These are phyloP conservation scores for Drosophila ananassae DNA, from an alignment of 1,140 invertebrate species.

Conservation along the genomic window DNA sequence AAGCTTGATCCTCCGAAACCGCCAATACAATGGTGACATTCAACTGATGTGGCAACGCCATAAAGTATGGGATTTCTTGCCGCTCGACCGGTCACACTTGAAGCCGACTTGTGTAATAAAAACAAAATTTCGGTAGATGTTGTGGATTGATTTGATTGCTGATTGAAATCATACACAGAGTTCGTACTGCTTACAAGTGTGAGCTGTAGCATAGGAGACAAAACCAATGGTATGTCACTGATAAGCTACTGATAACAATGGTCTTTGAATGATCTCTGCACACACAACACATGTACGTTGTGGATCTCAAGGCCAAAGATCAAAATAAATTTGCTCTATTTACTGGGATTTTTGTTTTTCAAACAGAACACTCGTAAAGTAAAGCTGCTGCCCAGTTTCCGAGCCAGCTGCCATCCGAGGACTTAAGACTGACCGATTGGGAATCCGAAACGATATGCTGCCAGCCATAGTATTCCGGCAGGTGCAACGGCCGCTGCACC, in stretches of 20 bases:
- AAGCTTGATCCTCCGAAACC: neutral
- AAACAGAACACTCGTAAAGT: constrained; percentile 6
- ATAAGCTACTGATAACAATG: constrained; percentile 5
- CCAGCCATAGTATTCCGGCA: constrained; percentile 75
- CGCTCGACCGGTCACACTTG: constrained; percentile 6
- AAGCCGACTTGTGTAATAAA: constrained; percentile 67
- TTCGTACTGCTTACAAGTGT: constrained; percentile 5
- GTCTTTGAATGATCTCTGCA: constrained; percentile 21
- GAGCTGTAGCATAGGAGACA: neutral
- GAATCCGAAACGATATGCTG: constrained; percentile 48
- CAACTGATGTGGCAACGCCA: neutral
- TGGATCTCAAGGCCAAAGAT: constrained; percentile 28
- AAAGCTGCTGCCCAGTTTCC: constrained; percentile 2
- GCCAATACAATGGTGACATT: neutral
- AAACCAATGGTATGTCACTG: constrained; percentile 14
- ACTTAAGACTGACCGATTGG: neutral
- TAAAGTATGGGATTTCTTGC: neutral
- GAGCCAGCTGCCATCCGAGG: constrained; percentile 4
- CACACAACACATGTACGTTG: neutral
- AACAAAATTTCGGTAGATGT: constrained; percentile 55
- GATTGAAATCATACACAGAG: constrained; percentile 15
- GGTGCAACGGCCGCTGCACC: constrained; percentile 63
- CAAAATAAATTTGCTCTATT: constrained; percentile 13
- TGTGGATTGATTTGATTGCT: constrained; percentile 4
- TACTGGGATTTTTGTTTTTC: constrained; percentile 10